Conservation (phyloP, 2,113 vertebrate genomes). For the Ochotona princeps region DNA sequence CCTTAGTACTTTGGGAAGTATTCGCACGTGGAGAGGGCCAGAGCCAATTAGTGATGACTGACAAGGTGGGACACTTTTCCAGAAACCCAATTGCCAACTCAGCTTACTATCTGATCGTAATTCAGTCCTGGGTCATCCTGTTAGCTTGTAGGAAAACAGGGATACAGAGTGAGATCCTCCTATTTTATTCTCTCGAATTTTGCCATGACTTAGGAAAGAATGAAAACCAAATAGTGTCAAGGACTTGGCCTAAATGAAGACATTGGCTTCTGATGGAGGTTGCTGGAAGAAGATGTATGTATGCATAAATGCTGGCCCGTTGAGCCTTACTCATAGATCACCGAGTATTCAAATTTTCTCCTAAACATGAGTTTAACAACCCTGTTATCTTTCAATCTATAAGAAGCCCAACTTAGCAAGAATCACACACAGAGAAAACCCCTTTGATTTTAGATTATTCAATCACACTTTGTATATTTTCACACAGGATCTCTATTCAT, state of each 20-base stretch:
- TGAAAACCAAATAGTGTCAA: background rate
- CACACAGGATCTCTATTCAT: background rate
- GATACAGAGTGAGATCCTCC: background rate
- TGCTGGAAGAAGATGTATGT: background rate
- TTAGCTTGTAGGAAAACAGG: background rate
- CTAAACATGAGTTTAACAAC: background rate
- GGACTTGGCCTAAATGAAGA: background rate
- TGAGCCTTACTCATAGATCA: background rate
- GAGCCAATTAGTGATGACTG: background rate
- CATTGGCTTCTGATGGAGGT: background rate
- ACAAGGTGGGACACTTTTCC: background rate
- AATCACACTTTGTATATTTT: background rate
- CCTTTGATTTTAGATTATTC: background rate
- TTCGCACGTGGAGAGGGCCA: rapidly evolving
- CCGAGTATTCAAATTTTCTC: background rate
- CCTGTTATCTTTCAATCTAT: background rate
- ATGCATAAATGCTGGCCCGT: background rate
- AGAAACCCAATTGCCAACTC: background rate
- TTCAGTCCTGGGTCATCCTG: background rate
- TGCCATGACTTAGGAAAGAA: background rate
- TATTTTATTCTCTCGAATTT: conserved; percentile 20
- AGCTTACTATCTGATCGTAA: background rate
- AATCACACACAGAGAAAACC: background rate
- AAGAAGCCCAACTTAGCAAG: background rate
- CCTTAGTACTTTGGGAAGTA: background rate